Conservation (phyloP, 1,140 invertebrate genomes). For the Zaprionus kolodkinae region DNA sequence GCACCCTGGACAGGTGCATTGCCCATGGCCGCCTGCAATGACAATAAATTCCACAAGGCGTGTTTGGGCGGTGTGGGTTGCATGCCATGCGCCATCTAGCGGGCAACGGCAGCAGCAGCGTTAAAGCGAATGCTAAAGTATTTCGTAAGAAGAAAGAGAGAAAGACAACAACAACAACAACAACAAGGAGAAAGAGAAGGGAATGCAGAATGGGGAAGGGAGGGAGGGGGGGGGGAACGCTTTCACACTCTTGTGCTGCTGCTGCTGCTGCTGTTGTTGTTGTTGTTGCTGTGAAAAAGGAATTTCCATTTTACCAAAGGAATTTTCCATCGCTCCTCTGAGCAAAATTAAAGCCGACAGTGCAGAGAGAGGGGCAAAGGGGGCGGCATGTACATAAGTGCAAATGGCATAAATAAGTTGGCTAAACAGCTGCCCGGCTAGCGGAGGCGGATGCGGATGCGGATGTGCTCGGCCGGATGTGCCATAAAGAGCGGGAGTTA, state of each 20-base stretch:
- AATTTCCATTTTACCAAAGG: slow-evolving; percentile 80
- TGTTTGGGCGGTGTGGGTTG: neutral
- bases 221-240: neutral
- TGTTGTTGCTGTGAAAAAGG: slow-evolving; percentile 31
- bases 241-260: slow-evolving; percentile 31
- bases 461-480: slow-evolving; percentile 50
- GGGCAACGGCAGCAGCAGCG: slow-evolving; percentile 20
- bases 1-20: slow-evolving; percentile 57
- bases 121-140: slow-evolving; percentile 69
- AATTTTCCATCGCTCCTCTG: slow-evolving; percentile 50
- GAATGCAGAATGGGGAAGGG: too few species aligned
- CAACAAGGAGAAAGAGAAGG: slow-evolving; percentile 13
- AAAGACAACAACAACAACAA: slow-evolving; percentile 33
- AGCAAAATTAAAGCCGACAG: slow-evolving; percentile 49
- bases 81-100: slow-evolving; percentile 3
- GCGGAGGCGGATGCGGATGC: slow-evolving; percentile 16
- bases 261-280: slow-evolving; percentile 26
- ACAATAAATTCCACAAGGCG: slow-evolving; percentile 67
- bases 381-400: slow-evolving; percentile 47
- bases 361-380: too few species aligned
- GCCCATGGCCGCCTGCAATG: slow-evolving; percentile 61
- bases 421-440: slow-evolving; percentile 66
- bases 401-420: slow-evolving; percentile 76
- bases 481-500: slow-evolving; percentile 70
- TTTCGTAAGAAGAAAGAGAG: slow-evolving; percentile 44